These are phyloP conservation scores for Hippocampus abdominalis DNA, from an alignment of 2,113 vertebrate genomes.

Conservation along the genomic window DNA sequence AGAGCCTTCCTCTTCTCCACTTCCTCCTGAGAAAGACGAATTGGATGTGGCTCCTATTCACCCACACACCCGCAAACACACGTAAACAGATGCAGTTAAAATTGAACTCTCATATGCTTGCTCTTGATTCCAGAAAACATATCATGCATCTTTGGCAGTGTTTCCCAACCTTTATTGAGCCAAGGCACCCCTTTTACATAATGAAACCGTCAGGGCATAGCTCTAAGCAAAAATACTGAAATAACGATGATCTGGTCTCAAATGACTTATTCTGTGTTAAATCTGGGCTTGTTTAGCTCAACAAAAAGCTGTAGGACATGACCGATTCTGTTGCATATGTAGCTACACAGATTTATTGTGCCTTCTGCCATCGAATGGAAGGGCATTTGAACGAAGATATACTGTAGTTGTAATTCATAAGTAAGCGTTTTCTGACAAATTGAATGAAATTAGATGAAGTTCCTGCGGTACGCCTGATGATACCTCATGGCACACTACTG, in stretches of 20 bases:
- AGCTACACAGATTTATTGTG: not conserved
- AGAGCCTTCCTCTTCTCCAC: constrained; percentile 82
- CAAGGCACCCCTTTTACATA: no score
- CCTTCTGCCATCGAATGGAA: not conserved
- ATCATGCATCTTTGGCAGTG: not conserved
- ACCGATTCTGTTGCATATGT: no score
- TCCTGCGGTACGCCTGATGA: not conserved
- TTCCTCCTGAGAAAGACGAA: constrained; percentile 87
- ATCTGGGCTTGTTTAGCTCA: not conserved
- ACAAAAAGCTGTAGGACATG: not conserved
- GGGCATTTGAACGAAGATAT: not conserved
- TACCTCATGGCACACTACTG: not conserved
- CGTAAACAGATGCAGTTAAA: not conserved
- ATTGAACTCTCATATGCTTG: not conserved
- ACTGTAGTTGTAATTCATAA: not conserved
- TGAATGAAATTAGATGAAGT: not conserved
- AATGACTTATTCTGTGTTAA: not conserved
- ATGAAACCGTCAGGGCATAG: no score
- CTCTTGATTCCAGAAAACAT: not conserved
- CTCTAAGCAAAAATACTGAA: not conserved
- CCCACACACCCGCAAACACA: not conserved
- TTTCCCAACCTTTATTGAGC: not conserved
- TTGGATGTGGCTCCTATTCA: constrained; percentile 87
- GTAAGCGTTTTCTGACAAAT: not conserved
- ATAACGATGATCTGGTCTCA: not conserved